These are phyloP conservation scores for Chelon auratus DNA, from an alignment of 2,797 vertebrate species.

Conservation along the genomic window DNA sequence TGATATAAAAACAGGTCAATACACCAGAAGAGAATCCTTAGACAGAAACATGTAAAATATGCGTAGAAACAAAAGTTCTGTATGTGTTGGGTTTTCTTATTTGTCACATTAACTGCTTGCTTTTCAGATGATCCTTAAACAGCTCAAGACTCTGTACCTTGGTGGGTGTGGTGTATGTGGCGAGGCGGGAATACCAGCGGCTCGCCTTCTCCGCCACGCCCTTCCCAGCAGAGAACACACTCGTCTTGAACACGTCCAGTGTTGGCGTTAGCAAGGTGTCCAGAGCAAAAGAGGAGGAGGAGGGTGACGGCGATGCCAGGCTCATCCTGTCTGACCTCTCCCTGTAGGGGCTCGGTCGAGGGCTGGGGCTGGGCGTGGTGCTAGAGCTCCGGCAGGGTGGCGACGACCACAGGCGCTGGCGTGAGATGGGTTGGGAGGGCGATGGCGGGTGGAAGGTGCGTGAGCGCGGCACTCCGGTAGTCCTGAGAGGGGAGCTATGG, in stretches of 20 bases:
- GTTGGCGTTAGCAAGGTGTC: constrained; percentile 91
- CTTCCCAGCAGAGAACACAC: constrained; percentile 93
- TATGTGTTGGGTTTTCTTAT: too few species aligned
- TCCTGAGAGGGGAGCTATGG: constrained; percentile 84
- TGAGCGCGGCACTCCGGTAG: constrained; percentile 85
- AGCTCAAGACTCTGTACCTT: constrained; percentile 76
- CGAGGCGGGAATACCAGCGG: constrained; percentile 92
- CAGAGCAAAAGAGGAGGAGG: constrained; percentile 87
- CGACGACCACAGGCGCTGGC: constrained; percentile 89
- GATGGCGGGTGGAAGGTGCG: constrained; percentile 86
- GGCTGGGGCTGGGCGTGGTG: constrained; percentile 78
- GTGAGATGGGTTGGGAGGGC: constrained; percentile 83
- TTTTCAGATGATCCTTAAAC: background rate
- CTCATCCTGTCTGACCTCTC: constrained; percentile 80
- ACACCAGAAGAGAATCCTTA: background rate
- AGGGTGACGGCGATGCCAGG: constrained; percentile 78
- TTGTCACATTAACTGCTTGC: too few species aligned
- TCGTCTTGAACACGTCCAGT: constrained; percentile 91
- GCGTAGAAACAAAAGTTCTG: too few species aligned
- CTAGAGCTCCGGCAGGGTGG: constrained; percentile 81
- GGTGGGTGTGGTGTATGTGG: constrained; percentile 88
- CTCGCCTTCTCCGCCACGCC: constrained; percentile 95
- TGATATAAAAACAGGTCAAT: background rate
- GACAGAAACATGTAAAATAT: too few species aligned
- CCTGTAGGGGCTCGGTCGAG: constrained; percentile 84